These are phyloP conservation scores for Diachrysia chrysitis DNA, from an alignment of 2,888 invertebrate genomes.

Conservation along the genomic window DNA sequence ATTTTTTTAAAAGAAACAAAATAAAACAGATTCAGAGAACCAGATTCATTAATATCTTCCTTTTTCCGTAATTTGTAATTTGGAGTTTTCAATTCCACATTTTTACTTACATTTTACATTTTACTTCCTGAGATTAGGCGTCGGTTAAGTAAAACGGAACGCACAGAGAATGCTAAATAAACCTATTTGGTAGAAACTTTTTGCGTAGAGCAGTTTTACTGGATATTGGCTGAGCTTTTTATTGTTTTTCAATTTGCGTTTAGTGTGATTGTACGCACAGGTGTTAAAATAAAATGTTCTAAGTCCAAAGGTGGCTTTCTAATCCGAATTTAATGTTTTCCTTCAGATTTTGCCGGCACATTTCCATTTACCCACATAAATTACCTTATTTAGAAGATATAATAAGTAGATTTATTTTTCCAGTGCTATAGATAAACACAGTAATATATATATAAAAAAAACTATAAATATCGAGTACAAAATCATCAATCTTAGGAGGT, in stretches of 20 bases:
- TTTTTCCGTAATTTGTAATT: conserved; percentile 17
- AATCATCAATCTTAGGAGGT: no score
- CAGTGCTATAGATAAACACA: no score
- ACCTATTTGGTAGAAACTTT: conserved; percentile 60
- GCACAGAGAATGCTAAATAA: conserved; percentile 74
- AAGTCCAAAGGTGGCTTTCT: conserved; percentile 8
- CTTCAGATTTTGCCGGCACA: not conserved
- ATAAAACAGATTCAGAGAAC: no score
- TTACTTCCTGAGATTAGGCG: conserved; percentile 73
- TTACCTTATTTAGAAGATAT: not conserved
- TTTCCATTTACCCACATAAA: not conserved
- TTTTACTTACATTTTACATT: no score
- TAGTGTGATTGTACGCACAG: conserved; percentile 57
- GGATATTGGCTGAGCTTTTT: conserved; percentile 69
- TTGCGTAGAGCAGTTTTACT: conserved; percentile 62
- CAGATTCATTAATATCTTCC: conserved; percentile 9
- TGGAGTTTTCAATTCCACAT: conserved; percentile 53
- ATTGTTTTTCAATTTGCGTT: conserved; percentile 68
- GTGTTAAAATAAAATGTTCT: conserved; percentile 26
- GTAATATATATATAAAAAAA: no score
- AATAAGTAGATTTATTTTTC: no score
- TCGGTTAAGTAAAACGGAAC: conserved; percentile 62
- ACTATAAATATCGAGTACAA: no score
- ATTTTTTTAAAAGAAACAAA: not conserved
- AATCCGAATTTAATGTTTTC: not conserved